Conservation (phyloP, 1,140 invertebrate species). For the Pentalonia nigronervosa region DNA sequence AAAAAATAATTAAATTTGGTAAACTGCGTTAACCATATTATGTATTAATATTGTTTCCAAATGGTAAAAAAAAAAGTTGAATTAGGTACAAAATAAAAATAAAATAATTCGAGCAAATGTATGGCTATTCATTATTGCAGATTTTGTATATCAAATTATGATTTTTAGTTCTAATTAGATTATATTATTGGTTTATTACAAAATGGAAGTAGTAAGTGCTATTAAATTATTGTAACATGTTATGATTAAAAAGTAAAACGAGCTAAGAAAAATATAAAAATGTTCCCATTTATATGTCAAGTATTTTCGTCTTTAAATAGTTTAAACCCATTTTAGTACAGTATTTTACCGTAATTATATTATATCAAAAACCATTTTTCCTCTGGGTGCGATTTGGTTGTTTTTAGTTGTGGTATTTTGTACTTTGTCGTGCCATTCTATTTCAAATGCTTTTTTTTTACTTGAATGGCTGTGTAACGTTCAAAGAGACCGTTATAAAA, state of each 20-base stretch:
- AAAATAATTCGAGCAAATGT: not conserved
- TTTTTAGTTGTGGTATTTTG: not conserved
- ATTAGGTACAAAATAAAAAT: not conserved
- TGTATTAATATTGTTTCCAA: not conserved
- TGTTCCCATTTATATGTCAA: not conserved
- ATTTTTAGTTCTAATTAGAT: not conserved
- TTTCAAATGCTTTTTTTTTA: not conserved
- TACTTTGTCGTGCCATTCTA: not conserved
- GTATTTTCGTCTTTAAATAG: not conserved
- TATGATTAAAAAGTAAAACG: not conserved
- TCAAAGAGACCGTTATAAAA: not conserved
- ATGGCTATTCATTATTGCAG: not conserved
- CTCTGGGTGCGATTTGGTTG: not conserved
- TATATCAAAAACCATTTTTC: not conserved
- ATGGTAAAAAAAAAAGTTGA: not conserved
- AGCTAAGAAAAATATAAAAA: not conserved
- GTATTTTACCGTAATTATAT: constrained; percentile 21
- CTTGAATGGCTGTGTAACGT: not conserved
- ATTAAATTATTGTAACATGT: not conserved
- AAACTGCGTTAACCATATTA: not conserved
- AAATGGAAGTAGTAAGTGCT: not conserved
- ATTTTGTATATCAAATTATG: not conserved
- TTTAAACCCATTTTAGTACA: not conserved
- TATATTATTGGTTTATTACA: not conserved
- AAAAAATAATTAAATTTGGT: not conserved